Evolutionary conservation across 2,888 invertebrate species (phyloP).

Genomic region (Xylota sylvarum): DNA sequence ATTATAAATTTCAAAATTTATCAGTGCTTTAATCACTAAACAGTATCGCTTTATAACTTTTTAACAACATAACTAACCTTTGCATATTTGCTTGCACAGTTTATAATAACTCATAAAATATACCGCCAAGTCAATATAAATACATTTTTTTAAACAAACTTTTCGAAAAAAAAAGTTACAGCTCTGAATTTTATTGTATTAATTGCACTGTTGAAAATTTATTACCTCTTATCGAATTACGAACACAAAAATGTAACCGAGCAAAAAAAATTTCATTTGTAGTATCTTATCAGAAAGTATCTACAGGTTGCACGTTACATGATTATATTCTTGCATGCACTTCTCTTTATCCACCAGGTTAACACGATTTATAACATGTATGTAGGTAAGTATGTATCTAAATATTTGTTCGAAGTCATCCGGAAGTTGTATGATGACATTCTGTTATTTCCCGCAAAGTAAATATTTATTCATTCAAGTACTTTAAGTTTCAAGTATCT

Average conservation of each 20-base stretch:
- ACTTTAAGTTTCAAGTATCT: not conserved
- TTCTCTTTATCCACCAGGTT: not conserved
- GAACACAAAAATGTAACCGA: not conserved
- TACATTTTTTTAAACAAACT: not conserved
- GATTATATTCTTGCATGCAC: constrained; percentile 19
- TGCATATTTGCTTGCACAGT: not conserved
- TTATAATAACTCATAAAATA: not conserved
- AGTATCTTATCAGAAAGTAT: constrained; percentile 36
- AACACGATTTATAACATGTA: constrained; percentile 10
- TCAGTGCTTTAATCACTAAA: not conserved
- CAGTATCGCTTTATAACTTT: not conserved
- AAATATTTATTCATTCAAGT: not conserved
- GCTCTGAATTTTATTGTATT: not conserved
- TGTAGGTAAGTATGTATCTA: not conserved
- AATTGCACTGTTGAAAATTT: not conserved
- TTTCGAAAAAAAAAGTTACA: not conserved
- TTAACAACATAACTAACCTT: not conserved
- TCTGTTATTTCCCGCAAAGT: not conserved
- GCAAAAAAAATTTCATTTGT: constrained; percentile 25
- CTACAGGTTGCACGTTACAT: constrained; percentile 22
- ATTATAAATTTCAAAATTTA: not conserved
- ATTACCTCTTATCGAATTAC: not conserved
- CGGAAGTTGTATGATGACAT: constrained; percentile 3
- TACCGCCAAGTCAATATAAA: not conserved
- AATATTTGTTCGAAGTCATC: not conserved